Evolutionary conservation across 1,140 invertebrate genomes (phyloP), one percentile per base, ranked within the genome.

Genomic region (Bombus waltoni): DNA sequence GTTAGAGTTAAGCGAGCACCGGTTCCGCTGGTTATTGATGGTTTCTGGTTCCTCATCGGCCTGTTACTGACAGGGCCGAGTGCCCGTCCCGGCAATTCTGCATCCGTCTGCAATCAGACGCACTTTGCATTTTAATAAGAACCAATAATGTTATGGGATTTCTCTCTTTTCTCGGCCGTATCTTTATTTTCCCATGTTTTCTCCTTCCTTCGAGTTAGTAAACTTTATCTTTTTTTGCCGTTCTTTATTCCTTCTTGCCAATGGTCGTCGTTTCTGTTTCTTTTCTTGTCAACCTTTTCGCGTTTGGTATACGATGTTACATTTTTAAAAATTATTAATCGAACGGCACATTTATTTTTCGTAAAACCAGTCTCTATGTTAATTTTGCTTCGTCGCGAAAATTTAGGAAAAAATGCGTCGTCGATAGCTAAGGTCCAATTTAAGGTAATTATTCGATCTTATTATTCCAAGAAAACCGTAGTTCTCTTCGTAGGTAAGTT

Each of bases 1-100:
- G 86, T 89, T 87, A 89, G 89, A 90, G 89, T 90, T 90, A 90
- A 89, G 90, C 88, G 88, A 79, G 88, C 88, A 89, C 68, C 47
- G 85, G 84, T 83, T 81, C 88, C 82, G 88, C 79, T 89, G 88
- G 88, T 89, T 89, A 89, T 89, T 89, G 88, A 89, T 89, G 81
- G 88, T 73, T 88, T 87, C 83, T 80, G 88, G 66, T 81, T 76
- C 85, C 71, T 78, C 85, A 72, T 89, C 87, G 88, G 74, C 38
- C 70, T 82, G 84, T 89, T 89, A 89, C 84, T 81, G 84, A 85
- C 84, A 75, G 71, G 59, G 42, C 71, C 59, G 44, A 85, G 79
- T 85, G 71, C n/a, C 65, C 68, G 53, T 35, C 65, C 35, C 35
- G 47, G 42, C 77, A 81, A 62, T 73, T 72, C 65, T 78, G 77